phyloP scores from a whole-genome alignment of 2,113 vertebrate species.

The Nicator chloris region DNA sequence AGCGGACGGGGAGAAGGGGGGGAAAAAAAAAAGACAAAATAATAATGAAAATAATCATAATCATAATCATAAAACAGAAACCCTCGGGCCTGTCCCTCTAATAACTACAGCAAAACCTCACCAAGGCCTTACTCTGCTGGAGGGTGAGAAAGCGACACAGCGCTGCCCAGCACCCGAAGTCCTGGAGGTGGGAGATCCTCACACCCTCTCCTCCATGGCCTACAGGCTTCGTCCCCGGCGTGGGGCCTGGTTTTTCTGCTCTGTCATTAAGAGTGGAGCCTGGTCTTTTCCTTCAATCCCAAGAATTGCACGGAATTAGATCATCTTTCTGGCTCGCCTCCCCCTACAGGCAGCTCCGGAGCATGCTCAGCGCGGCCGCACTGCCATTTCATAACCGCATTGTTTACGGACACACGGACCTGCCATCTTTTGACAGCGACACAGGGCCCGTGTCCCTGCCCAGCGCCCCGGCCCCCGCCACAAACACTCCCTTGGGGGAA shows the following conservation, averaged over 20 bases:
- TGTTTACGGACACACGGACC: slow-evolving; percentile 80
- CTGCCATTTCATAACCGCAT: slow-evolving; percentile 87
- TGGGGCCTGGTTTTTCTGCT: slow-evolving; percentile 65
- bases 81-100: slow-evolving; percentile 56
- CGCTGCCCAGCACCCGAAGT: slow-evolving; percentile 41
- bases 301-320: slow-evolving; percentile 69
- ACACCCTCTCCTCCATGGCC: slow-evolving; percentile 51
- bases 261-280: slow-evolving; percentile 71
- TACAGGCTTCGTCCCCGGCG: slow-evolving; percentile 52
- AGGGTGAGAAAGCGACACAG: slow-evolving; percentile 27
- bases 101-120: slow-evolving; percentile 42
- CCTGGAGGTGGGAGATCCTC: slow-evolving; percentile 43
- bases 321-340: slow-evolving; percentile 68
- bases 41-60: not conserved
- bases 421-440: slow-evolving; percentile 53
- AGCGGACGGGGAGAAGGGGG: not conserved
- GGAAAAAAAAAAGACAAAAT: not conserved
- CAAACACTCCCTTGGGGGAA: not conserved
- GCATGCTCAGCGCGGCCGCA: slow-evolving; percentile 72
- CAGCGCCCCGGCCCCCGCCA: not conserved
- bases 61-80: no score
- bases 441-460: not conserved
- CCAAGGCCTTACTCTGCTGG: slow-evolving; percentile 59
- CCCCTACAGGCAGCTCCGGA: slow-evolving; percentile 80
- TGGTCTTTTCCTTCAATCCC: slow-evolving; percentile 69